These are phyloP conservation scores for Bos indicus DNA, from an alignment of 2,113 vertebrate genomes.

Conservation along the genomic window DNA sequence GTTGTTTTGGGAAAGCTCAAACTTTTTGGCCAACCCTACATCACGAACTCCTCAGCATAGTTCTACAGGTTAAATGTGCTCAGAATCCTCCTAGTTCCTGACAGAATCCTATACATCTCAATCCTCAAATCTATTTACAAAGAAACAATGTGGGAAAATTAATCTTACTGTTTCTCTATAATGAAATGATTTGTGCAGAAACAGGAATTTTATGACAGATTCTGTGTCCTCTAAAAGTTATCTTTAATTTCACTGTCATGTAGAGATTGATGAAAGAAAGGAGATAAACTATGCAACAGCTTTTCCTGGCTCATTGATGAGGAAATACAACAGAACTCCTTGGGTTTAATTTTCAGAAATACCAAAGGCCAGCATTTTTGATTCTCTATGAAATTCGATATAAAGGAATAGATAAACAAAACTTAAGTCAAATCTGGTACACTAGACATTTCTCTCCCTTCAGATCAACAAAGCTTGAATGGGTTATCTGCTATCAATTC, in stretches of 20 bases:
- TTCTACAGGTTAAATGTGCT: neutral
- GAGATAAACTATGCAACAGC: neutral
- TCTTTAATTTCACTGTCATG: constrained; percentile 31
- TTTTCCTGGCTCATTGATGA: neutral
- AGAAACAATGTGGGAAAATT: neutral
- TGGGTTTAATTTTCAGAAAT: neutral
- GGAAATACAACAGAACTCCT: neutral
- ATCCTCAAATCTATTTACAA: constrained; percentile 3
- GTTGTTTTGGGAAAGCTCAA: neutral
- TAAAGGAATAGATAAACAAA: constrained; percentile 34
- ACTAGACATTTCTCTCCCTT: neutral
- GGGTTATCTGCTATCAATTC: neutral
- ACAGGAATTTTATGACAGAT: constrained; percentile 11
- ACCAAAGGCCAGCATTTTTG: neutral
- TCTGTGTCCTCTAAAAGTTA: neutral
- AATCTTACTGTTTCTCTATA: constrained; percentile 22
- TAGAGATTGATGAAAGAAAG: constrained; percentile 9
- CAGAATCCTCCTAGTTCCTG: neutral
- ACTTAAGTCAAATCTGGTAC: neutral
- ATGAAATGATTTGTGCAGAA: neutral
- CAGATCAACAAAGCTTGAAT: neutral
- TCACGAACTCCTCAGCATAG: neutral
- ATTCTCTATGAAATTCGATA: neutral
- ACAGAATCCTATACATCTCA: neutral
- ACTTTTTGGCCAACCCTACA: neutral